Percentiles rank a stretch among this genome's conserved stretches.
Evolutionary conservation across 2,113 vertebrate genomes (phyloP).

Genomic region (Ibidorhyncha struthersii): DNA sequence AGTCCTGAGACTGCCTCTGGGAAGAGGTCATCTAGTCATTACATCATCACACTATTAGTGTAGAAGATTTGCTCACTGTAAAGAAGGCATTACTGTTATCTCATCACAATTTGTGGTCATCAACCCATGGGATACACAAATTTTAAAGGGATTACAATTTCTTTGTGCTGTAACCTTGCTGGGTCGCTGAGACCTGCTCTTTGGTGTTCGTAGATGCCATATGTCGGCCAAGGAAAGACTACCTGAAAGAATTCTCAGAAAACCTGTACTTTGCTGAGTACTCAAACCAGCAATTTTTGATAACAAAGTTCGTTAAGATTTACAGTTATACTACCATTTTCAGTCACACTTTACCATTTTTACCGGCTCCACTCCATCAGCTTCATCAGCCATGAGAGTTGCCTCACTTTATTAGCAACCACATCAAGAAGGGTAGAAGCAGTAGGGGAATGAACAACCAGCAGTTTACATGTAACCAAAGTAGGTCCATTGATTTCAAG

Average conservation of each 20-base stretch:
- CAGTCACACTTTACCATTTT: not conserved
- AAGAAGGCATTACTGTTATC: not conserved
- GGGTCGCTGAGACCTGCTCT: not conserved
- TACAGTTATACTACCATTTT: not conserved
- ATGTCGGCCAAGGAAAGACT: not conserved
- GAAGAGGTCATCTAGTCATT: not conserved
- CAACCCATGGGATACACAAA: not conserved
- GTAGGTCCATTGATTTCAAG: not conserved
- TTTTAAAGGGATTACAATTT: not conserved
- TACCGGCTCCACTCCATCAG: not conserved
- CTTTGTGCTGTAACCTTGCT: not conserved
- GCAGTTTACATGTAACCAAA: not conserved
- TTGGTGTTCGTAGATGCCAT: not conserved
- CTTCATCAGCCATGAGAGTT: not conserved
- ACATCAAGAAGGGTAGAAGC: not conserved
- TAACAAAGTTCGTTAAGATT: not conserved
- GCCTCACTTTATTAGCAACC: not conserved
- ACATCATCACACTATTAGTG: not conserved
- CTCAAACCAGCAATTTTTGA: not conserved
- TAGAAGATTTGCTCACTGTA: not conserved
- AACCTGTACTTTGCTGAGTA: not conserved
- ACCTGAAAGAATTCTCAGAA: not conserved
- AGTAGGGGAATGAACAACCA: not conserved
- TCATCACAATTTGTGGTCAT: not conserved
- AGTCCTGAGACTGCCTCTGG: not conserved